A percentile compares a stretch with the other conserved stretches of the same genome.
Evolutionary conservation across 2,797 vertebrate genomes (phyloP).

Genomic region (Enteromius treurensis): DNA sequence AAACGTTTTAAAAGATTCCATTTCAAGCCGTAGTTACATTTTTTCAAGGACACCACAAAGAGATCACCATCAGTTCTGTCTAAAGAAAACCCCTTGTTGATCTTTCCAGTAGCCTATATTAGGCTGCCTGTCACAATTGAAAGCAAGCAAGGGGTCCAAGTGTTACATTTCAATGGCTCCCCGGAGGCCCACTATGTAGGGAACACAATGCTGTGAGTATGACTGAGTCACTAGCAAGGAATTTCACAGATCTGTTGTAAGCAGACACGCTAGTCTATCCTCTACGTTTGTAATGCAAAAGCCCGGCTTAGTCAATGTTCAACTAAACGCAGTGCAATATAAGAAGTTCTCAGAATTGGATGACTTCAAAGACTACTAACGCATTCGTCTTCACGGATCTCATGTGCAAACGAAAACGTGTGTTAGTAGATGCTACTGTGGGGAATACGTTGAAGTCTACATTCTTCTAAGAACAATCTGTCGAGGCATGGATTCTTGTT

Average conservation of each 20-base stretch:
- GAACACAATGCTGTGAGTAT: constrained; percentile 37
- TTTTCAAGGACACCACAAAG: neutral
- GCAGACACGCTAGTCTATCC: constrained; percentile 6
- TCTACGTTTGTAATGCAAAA: neutral
- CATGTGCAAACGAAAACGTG: neutral
- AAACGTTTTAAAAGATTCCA: neutral
- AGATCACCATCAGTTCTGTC: neutral
- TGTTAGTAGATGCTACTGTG: neutral
- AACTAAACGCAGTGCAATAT: constrained; percentile 14
- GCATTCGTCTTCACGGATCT: neutral
- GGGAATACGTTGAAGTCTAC: neutral
- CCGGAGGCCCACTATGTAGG: constrained; percentile 22
- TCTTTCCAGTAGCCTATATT: constrained; percentile 44
- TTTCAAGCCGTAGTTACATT: neutral
- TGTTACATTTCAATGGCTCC: constrained; percentile 45
- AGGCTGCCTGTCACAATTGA: constrained; percentile 40
- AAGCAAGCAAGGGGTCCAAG: constrained; percentile 34
- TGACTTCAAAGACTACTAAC: neutral
- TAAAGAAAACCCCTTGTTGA: constrained; percentile 4
- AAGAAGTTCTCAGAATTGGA: neutral
- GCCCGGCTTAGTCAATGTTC: neutral
- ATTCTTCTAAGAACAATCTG: constrained; percentile 13
- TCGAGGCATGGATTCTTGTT: constrained; percentile 27
- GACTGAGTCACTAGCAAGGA: constrained; percentile 30
- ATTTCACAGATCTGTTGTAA: constrained; percentile 31